A percentile compares a stretch with the other conserved stretches of the same genome.
Conservation (phyloP, 1,140 invertebrate genomes). For the Drosophila navojoa region DNA sequence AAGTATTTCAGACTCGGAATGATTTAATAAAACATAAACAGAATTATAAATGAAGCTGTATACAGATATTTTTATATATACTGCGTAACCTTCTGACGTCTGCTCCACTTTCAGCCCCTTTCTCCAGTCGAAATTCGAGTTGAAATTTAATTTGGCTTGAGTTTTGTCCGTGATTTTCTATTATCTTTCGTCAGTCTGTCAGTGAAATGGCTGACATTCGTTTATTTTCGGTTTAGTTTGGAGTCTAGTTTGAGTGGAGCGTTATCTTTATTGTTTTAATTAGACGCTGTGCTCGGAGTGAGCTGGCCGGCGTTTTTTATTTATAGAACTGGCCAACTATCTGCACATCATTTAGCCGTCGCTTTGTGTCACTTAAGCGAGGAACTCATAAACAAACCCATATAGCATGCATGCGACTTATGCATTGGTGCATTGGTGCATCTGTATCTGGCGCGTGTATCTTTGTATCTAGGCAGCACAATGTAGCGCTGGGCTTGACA, state of each 20-base stretch:
- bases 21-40: no score
- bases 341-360: slow-evolving; percentile 77
- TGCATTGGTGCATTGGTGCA: slow-evolving; percentile 23
- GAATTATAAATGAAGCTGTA: neutral
- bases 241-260: slow-evolving; percentile 5
- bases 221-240: slow-evolving; percentile 1
- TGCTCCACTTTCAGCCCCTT: neutral
- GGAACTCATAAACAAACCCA: slow-evolving; percentile 72
- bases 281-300: slow-evolving; percentile 69
- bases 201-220: neutral
- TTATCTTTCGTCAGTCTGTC: neutral
- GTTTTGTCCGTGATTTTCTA: neutral
- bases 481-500: slow-evolving; percentile 36
- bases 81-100: neutral
- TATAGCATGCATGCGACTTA: slow-evolving; percentile 20
- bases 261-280: slow-evolving; percentile 67
- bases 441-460: slow-evolving; percentile 80
- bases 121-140: neutral
- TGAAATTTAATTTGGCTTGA: neutral
- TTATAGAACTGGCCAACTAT: slow-evolving; percentile 71
- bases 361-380: slow-evolving; percentile 75
- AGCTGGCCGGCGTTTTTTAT: slow-evolving; percentile 51
- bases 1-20: no score
- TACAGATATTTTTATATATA: neutral
- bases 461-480: slow-evolving; percentile 61